A percentile compares a stretch with the other conserved stretches of the same genome.
Evolutionary conservation across 2,113 vertebrate genomes (phyloP).

Genomic region (Pterocles orientalis): DNA sequence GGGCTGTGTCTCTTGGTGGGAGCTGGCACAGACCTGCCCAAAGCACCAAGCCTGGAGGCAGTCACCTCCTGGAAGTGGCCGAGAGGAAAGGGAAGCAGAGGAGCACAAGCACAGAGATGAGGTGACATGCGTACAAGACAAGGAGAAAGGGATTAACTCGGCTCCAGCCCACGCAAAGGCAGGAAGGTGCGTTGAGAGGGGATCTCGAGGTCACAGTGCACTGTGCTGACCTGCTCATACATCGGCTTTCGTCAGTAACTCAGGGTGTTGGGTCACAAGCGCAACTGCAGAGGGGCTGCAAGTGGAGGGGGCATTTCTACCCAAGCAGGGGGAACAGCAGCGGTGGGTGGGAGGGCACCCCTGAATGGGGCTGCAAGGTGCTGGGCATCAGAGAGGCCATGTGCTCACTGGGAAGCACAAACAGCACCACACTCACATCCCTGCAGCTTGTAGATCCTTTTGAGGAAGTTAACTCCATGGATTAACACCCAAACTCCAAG

Average conservation of each 20-base stretch:
- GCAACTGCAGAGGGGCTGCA: rapidly evolving
- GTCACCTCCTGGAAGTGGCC: background rate
- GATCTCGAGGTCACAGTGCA: background rate
- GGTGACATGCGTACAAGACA: rapidly evolving
- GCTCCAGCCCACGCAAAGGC: background rate
- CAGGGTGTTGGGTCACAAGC: rapidly evolving
- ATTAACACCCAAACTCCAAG: background rate
- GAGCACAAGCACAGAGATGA: background rate
- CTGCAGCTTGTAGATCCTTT: background rate
- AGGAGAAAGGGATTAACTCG: background rate
- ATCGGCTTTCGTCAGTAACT: background rate
- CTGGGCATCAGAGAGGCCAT: background rate
- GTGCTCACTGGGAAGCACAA: background rate
- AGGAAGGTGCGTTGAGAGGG: background rate
- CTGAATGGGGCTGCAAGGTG: background rate
- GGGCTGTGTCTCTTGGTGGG: background rate
- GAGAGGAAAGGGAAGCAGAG: background rate
- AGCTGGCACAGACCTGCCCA: background rate
- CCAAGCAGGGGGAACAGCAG: background rate
- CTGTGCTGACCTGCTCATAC: background rate
- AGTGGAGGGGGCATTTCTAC: background rate
- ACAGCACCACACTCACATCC: background rate
- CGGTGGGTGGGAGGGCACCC: background rate
- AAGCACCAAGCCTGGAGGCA: background rate
- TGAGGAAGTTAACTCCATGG: background rate